phyloP scores from a whole-genome alignment of 2,113 vertebrate species.

The Tautogolabrus adspersus region DNA sequence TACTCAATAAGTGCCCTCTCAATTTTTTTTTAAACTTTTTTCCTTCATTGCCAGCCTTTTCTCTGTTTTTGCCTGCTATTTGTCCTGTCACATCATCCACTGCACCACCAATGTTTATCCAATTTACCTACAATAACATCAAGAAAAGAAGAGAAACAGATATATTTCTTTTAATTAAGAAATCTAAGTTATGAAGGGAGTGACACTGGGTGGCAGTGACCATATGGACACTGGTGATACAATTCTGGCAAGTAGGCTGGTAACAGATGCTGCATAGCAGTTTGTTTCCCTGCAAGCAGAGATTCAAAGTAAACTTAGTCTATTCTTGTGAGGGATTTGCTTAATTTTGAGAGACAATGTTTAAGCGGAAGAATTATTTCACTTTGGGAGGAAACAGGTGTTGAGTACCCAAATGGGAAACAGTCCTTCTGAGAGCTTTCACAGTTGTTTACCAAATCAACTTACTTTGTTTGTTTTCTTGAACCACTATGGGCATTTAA shows the following conservation, averaged over 20 bases:
- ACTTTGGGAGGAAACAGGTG: conserved; percentile 61
- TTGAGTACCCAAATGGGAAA: conserved; percentile 48
- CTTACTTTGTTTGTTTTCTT: conserved; percentile 50
- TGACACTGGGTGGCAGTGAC: conserved; percentile 67
- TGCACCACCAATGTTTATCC: conserved; percentile 46
- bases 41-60: conserved; percentile 58
- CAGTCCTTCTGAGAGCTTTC: conserved; percentile 36
- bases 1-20: conserved; percentile 67
- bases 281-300: conserved; percentile 65
- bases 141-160: conserved; percentile 46
- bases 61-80: conserved; percentile 27
- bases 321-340: conserved; percentile 56
- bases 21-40: conserved; percentile 59
- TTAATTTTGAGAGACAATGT: conserved; percentile 57
- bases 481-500: conserved; percentile 46
- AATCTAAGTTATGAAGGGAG: conserved; percentile 60
- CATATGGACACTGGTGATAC: conserved; percentile 74
- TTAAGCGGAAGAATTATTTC: conserved; percentile 44
- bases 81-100: conserved; percentile 47
- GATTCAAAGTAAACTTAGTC: conserved; percentile 62
- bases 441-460: conserved; percentile 57
- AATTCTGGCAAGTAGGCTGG: conserved; percentile 59
- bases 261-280: conserved; percentile 74
- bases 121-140: conserved; percentile 61
- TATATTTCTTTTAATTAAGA: conserved; percentile 75